These are phyloP conservation scores for Dusona sp. DNA, from an alignment of 2,888 invertebrate species.

Conservation along the genomic window DNA sequence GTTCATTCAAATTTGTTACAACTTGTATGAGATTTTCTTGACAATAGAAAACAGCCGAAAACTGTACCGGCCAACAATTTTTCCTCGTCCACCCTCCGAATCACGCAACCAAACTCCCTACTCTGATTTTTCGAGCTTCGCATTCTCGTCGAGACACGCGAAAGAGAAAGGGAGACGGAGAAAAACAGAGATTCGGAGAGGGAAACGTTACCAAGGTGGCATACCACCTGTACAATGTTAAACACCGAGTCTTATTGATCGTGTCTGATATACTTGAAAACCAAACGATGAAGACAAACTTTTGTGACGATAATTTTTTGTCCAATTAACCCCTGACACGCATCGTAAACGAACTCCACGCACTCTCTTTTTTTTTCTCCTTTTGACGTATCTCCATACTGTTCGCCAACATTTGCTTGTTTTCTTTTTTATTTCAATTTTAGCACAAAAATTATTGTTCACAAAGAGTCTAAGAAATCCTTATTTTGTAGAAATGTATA, in stretches of 20 bases:
- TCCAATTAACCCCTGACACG: constrained; percentile 35
- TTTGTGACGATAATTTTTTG: constrained; percentile 41
- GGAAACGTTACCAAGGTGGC: constrained; percentile 72
- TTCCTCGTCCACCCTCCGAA: constrained; percentile 29
- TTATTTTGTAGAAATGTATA: neutral
- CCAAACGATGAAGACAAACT: constrained; percentile 19
- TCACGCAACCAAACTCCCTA: constrained; percentile 52
- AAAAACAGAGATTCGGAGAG: constrained; percentile 52
- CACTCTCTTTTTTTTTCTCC: constrained; percentile 13
- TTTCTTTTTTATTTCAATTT: neutral
- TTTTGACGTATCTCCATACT: constrained; percentile 23
- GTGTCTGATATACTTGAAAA: constrained; percentile 22
- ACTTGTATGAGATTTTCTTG: neutral
- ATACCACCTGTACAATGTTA: constrained; percentile 69
- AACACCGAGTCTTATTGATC: constrained; percentile 70
- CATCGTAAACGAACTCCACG: neutral
- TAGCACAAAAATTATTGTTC: neutral
- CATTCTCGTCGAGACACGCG: constrained; percentile 25
- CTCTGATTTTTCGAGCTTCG: constrained; percentile 32
- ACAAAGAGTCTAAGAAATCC: neutral
- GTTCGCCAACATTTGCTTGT: constrained; percentile 17
- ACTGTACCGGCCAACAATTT: no score
- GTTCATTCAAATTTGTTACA: neutral
- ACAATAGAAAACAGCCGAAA: neutral
- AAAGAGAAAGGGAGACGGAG: constrained; percentile 22